Evolutionary conservation across 2,113 vertebrate genomes (phyloP).

Genomic region (Dinomys branickii): DNA sequence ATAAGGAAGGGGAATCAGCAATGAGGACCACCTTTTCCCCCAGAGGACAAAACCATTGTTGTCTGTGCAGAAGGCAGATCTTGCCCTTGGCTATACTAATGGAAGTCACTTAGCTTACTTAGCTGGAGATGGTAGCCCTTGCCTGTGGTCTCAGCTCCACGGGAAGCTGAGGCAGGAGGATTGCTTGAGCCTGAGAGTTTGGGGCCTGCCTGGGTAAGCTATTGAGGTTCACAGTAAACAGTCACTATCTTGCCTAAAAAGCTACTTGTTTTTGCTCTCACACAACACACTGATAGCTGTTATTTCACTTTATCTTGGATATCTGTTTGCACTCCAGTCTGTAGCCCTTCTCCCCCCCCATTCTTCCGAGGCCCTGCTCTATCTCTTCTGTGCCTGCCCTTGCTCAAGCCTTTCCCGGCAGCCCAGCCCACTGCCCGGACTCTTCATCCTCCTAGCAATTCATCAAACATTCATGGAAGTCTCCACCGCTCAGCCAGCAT

Average conservation of each 20-base stretch:
- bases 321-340: not conserved
- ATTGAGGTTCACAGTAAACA: not conserved
- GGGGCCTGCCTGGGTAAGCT: not conserved
- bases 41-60: not conserved
- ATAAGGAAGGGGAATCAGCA: not conserved
- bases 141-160: not conserved
- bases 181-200: not conserved
- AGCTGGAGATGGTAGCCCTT: accelerated
- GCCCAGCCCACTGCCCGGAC: not conserved
- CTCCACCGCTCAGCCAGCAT: not conserved
- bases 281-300: accelerated
- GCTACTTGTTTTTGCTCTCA: not conserved
- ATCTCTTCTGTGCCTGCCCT: not conserved
- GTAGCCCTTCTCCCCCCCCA: not conserved
- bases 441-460: not conserved
- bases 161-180: not conserved
- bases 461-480: not conserved
- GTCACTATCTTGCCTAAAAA: not conserved
- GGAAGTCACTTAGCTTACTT: not conserved
- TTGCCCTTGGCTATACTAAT: not conserved
- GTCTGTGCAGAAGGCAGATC: not conserved
- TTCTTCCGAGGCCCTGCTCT: not conserved
- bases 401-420: not conserved
- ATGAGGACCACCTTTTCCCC: not conserved
- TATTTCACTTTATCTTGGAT: not conserved